phyloP scores from a whole-genome alignment of 2,797 vertebrate species.

The Myioborus miniatus region DNA sequence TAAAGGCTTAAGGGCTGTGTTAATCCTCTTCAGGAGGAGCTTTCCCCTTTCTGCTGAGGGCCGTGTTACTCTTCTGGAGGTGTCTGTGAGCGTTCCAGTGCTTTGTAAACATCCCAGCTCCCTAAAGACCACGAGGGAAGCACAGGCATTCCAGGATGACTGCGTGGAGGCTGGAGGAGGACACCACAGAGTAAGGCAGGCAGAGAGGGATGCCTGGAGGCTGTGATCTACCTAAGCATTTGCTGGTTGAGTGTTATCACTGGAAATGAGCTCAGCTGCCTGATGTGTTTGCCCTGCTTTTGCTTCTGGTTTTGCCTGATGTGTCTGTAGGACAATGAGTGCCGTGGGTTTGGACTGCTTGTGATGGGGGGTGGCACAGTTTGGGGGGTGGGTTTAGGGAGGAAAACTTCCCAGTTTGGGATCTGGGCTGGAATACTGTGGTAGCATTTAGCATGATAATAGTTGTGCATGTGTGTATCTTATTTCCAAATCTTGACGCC shows the following conservation, averaged over 20 bases:
- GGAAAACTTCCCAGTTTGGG: not conserved
- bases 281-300: not conserved
- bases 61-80: not conserved
- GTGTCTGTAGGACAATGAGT: not conserved
- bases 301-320: not conserved
- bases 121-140: not conserved
- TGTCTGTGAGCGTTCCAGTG: accelerated
- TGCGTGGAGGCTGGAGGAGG: not conserved
- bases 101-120: not conserved
- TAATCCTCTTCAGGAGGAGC: not conserved
- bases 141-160: not conserved
- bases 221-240: not conserved
- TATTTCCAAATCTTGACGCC: not conserved
- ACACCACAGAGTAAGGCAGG: not conserved
- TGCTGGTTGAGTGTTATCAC: not conserved
- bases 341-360: not conserved
- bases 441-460: not conserved
- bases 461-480: not conserved
- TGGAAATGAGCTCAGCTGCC: not conserved
- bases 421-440: not conserved
- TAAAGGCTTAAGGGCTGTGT: not conserved
- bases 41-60: not conserved
- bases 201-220: not conserved
- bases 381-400: accelerated
- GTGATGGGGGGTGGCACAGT: not conserved